Conservation (phyloP, 2,797 vertebrate genomes). For the Brachyrhaphis roseni region DNA sequence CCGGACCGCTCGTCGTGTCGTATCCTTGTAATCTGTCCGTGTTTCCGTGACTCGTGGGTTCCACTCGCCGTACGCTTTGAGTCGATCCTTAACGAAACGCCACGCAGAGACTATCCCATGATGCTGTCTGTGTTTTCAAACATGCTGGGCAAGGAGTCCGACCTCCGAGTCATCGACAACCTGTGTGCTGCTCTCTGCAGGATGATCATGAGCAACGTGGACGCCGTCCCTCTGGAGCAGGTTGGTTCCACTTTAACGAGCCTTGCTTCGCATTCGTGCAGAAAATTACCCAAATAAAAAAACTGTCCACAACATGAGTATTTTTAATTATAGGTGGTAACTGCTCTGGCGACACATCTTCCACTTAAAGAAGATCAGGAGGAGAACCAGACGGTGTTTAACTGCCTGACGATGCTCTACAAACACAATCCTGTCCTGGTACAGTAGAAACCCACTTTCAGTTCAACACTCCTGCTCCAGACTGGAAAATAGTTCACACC, state of each 20-base stretch:
- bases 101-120: slow-evolving; percentile 85
- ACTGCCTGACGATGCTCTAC: slow-evolving; percentile 85
- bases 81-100: slow-evolving; percentile 66
- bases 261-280: not conserved
- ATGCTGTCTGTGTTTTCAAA: slow-evolving; percentile 87
- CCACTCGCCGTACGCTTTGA: not conserved
- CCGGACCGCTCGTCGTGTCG: slow-evolving; percentile 81
- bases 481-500: not conserved
- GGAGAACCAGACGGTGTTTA: slow-evolving; percentile 88
- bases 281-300: not conserved
- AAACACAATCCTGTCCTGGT: slow-evolving; percentile 76
- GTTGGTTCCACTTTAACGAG: slow-evolving; percentile 53
- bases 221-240: slow-evolving; percentile 85
- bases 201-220: slow-evolving; percentile 84
- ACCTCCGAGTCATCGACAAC: slow-evolving; percentile 87
- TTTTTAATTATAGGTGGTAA: slow-evolving; percentile 81
- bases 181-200: slow-evolving; percentile 90
- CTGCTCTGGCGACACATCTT: slow-evolving; percentile 81
- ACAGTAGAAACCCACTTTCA: slow-evolving; percentile 11
- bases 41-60: not conserved
- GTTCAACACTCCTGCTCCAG: not conserved
- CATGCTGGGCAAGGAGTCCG: slow-evolving; percentile 83
- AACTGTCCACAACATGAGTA: not conserved
- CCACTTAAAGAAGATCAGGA: slow-evolving; percentile 90
- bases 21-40: slow-evolving; percentile 80